A percentile compares a stretch with the other conserved stretches of the same genome.
Evolutionary conservation across 2,888 invertebrate species (phyloP).

Genomic region (Drosophila sordidula): DNA sequence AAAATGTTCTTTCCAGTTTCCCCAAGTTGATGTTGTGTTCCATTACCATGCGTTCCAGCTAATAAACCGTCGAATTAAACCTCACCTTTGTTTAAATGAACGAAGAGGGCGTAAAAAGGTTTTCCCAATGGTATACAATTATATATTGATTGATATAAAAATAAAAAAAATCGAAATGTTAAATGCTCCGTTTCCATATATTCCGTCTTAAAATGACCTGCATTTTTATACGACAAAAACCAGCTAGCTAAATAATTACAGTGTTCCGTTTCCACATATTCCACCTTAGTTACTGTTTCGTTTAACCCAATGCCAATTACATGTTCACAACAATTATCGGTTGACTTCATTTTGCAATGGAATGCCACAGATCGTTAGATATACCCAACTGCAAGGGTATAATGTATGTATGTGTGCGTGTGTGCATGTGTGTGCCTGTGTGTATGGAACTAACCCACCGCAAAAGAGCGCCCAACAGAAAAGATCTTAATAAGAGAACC

Average conservation of each 20-base stretch:
- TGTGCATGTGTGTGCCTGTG: background rate
- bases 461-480: constrained; percentile 16
- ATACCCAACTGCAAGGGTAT: constrained; percentile 13
- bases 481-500: constrained; percentile 8
- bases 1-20: background rate
- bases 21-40: background rate
- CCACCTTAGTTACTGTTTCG: background rate
- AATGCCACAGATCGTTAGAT: background rate
- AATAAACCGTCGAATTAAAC: too few relatives aligned
- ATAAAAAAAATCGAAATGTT: background rate
- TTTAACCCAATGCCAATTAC: background rate
- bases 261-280: background rate
- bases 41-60: background rate
- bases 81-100: too few relatives aligned
- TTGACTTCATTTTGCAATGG: background rate
- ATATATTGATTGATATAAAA: too few relatives aligned
- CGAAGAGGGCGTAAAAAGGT: background rate
- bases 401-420: background rate
- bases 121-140: too few relatives aligned
- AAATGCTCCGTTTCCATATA: background rate
- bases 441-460: constrained; percentile 18
- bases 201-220: background rate
- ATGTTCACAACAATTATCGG: background rate
- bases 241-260: background rate
- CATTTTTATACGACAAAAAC: background rate